These are phyloP conservation scores for Coecobrya sp. DNA, from an alignment of 2,888 invertebrate genomes.

Conservation along the genomic window DNA sequence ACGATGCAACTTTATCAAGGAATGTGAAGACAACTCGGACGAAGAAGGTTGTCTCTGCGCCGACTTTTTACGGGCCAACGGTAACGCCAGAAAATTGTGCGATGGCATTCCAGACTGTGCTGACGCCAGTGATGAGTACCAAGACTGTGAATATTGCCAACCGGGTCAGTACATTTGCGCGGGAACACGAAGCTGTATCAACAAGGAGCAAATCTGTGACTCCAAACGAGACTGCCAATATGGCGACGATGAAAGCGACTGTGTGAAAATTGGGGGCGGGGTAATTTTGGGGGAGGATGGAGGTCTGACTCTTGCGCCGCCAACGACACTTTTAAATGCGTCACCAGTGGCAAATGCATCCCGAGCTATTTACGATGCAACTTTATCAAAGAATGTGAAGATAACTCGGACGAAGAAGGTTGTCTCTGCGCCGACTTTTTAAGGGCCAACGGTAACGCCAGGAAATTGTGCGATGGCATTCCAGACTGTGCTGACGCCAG, in stretches of 20 bases:
- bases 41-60: slow-evolving; percentile 92
- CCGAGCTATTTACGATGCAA: slow-evolving; percentile 86
- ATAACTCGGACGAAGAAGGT: slow-evolving; percentile 91
- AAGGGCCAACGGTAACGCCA: slow-evolving; percentile 91
- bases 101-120: slow-evolving; percentile 94
- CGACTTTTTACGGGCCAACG: slow-evolving; percentile 92
- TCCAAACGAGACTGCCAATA: slow-evolving; percentile 91
- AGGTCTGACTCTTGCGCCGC: no score
- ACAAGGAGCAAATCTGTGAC: slow-evolving; percentile 80
- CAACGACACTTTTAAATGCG: slow-evolving; percentile 86
- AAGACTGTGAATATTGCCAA: slow-evolving; percentile 90
- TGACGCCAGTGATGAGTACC: slow-evolving; percentile 93
- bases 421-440: slow-evolving; percentile 94
- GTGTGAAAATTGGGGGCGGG: slow-evolving; percentile 89
- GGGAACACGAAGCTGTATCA: slow-evolving; percentile 91
- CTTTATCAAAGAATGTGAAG: slow-evolving; percentile 87
- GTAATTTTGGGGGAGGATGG: slow-evolving; percentile 91
- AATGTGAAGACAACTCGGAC: slow-evolving; percentile 90
- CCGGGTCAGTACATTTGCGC: slow-evolving; percentile 93
- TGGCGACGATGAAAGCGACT: slow-evolving; percentile 93
- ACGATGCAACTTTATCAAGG: slow-evolving; percentile 87
- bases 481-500: slow-evolving; percentile 94
- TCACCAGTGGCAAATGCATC: slow-evolving; percentile 86
- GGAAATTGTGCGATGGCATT: slow-evolving; percentile 94
- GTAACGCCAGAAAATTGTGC: slow-evolving; percentile 92